Conservation (phyloP, 2,888 invertebrate species). For the Orthosia gracilis region DNA sequence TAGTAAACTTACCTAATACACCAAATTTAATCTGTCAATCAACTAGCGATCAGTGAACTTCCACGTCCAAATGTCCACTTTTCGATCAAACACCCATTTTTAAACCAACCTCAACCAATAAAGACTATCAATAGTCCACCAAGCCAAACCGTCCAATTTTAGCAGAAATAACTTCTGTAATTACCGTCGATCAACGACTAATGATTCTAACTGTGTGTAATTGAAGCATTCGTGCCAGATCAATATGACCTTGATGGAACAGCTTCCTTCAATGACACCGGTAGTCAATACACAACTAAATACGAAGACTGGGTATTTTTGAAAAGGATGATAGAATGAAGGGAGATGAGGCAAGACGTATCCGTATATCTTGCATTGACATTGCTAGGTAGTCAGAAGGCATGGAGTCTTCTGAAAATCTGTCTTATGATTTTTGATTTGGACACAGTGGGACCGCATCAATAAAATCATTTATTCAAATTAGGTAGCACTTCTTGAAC, state of each 20-base stretch:
- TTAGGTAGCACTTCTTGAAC: too few species aligned
- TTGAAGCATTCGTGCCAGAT: constrained; percentile 39
- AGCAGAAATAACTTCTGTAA: constrained; percentile 38
- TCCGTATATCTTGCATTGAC: too few species aligned
- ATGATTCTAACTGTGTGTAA: constrained; percentile 47
- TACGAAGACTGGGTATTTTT: constrained; percentile 1
- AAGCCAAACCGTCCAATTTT: constrained; percentile 21
- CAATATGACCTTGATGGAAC: constrained; percentile 43
- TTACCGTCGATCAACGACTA: constrained; percentile 44
- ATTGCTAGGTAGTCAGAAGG: too few species aligned
- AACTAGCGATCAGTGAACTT: not conserved
- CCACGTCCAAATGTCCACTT: not conserved
- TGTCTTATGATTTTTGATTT: too few species aligned
- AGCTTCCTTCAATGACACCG: constrained; percentile 29
- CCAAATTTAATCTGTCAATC: too few species aligned
- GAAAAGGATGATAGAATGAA: not conserved
- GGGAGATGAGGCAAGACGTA: constrained; percentile 17
- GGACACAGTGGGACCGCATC: too few species aligned
- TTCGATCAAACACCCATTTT: not conserved
- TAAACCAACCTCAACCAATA: not conserved
- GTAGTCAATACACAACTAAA: constrained; percentile 17
- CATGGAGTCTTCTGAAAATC: too few species aligned
- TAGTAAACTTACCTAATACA: too few species aligned
- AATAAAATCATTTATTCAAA: too few species aligned
- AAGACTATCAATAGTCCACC: not conserved